Base-by-base conservation (phyloP, 35 echinoderm and acorn worm species). In the Heliocidaris erythrogramma region DNA sequence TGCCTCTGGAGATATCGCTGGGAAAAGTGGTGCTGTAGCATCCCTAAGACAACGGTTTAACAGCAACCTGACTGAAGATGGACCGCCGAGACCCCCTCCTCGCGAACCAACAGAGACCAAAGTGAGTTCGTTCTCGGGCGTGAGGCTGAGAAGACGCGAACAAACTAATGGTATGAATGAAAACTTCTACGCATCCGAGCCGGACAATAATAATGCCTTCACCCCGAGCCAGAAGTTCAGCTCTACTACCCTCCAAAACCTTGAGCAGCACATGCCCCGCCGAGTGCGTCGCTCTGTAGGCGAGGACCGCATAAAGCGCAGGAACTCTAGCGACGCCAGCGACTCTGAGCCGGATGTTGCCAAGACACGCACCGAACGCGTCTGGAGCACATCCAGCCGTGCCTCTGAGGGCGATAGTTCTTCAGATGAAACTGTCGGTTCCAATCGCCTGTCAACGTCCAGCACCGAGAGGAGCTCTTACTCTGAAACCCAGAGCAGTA, bases 391-490 rank as follows among this genome's bases (percentile, higher is more conserved):
- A 30, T 94, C 95, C 7, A 90, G 84, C 29, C 85, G 86, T 59
- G 65, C 93, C 21, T 94, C 87, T 4, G 95, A 96, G 49, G 95
- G 95, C 7, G 95, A 96, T 16, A 96, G 95, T 32, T 96, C 95
- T 31, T 94, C 95, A 16, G 95, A 96, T n/a, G 95, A 96, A 86
- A 88, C 85, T 2, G 18, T 93, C 60, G 93, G 42, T 16, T 92
- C 91, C 91, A 92, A 30, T 59, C 47, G 91, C 3, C 48, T 59
- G 48, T 92, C 91, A 32, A 48, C 91, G 2, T 92, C 91, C 2
- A 92, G 91, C 48, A 92, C n/a, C 48, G 91, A 92, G 91, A 59
- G 91, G 47, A 49, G 29, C 93, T 93, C 92, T 48, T 85, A 86
- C 86, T 32, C 60, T 18, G 59, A 35, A 48, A 49, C 49, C 9